phyloP scores from a whole-genome alignment of 37 sponge, comb jelly and placozoan genomes.

The Chondrilla cf. caribensis region DNA sequence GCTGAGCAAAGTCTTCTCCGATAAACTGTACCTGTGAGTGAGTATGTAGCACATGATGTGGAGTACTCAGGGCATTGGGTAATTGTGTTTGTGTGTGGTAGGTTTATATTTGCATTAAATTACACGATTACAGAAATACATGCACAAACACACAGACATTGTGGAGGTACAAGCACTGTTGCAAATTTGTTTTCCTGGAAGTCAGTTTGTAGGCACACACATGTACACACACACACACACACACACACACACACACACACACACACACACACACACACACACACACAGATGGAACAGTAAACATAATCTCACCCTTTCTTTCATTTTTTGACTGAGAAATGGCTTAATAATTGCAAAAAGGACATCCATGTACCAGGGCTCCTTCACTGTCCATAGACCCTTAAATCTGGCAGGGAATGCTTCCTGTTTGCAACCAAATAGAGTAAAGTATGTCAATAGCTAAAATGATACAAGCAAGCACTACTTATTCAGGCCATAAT shows the following conservation, averaged over 20 bases:
- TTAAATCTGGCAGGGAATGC: conserved; percentile 67
- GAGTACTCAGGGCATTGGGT: too few species aligned
- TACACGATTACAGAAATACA: too few species aligned
- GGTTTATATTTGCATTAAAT: too few species aligned
- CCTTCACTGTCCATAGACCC: conserved; percentile 47
- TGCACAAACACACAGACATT: too few species aligned
- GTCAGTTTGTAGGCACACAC: background rate
- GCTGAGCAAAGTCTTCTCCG: conserved; percentile 32
- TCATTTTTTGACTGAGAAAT: conserved; percentile 67
- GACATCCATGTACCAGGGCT: conserved; percentile 63
- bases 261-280: background rate
- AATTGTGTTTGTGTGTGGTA: too few species aligned
- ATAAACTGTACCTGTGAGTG: conserved; percentile 30
- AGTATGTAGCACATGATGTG: too few species aligned
- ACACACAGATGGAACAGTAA: background rate
- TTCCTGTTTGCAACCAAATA: conserved; percentile 35
- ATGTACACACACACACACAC: conserved; percentile 5
- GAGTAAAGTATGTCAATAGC: too few species aligned
- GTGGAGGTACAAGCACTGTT: too few species aligned
- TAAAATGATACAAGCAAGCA: too few species aligned
- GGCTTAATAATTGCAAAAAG: conserved; percentile 48
- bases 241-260: conserved; percentile 2
- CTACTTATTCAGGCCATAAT: too few species aligned
- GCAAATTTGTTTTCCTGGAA: too few species aligned
- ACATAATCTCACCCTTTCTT: conserved; percentile 37